Base-by-base conservation (phyloP, 2,888 invertebrate species). In the Hemithea aestivaria region DNA sequence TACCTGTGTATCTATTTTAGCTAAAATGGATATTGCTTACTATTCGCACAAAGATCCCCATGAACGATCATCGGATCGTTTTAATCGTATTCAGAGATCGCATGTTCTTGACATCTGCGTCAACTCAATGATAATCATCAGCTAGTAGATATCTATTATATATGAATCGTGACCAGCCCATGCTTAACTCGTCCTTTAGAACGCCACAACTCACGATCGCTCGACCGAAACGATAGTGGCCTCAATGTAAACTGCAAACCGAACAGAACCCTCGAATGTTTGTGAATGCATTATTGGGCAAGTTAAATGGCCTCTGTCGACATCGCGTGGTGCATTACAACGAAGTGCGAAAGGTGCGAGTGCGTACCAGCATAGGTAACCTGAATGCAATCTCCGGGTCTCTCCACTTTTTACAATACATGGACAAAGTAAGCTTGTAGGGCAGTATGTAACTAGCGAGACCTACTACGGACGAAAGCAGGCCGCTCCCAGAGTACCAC, bases 301-400 rank as follows among this genome's bases (percentile, higher is more conserved):
- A 54, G 38, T 46, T 27, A 31, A 22, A 51, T 24, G 31, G 52
- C 42, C 33, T 43, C 27, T 35, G 40, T 32, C 35, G 38, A 33
- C 38, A 46, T 40, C 49, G 52, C 39, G 52, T 35, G 40, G 40
- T 44, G 56, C 51, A 53, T 58, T 58, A 55, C 39, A 60, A 62
- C 32, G 25, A 50, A 40, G 37, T 36, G 23, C 44, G 54, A 56
- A 62, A 66, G 55, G 54, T 35, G 36, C 22, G 39, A 5, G 16
- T 41, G 29, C 28, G 20, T 40, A 40, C 38, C 45, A 56, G 48
- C 35, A 16, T 56, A 51, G 62, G 66, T 70, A 67, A 78, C 78
- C 78, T 71, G 66, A 77, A 75, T 74, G 56, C 49, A 56, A 65
- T 67, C 73, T 74, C 72, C 71, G 76, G 71, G 73, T 76, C 60